phyloP scores from a whole-genome alignment of 2,888 invertebrate species.

The Eurois occulta region DNA sequence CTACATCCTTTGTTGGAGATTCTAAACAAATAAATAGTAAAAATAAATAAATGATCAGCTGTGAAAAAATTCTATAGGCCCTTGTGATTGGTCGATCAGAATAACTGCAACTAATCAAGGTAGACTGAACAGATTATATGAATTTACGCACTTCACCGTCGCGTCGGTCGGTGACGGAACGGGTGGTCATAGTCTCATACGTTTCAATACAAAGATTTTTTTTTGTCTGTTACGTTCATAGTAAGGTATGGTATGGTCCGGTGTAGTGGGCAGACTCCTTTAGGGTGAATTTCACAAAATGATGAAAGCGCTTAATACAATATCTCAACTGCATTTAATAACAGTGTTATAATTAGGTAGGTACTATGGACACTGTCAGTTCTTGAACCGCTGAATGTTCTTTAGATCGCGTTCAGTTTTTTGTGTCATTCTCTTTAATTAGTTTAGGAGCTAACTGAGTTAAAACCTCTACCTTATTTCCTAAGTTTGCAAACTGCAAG shows the following conservation, averaged over 20 bases:
- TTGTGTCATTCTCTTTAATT: not conserved
- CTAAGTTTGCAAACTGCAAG: constrained; percentile 17
- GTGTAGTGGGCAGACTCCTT: no score
- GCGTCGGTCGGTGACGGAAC: no score
- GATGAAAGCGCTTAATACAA: not conserved
- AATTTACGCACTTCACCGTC: no score
- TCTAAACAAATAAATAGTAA: no score
- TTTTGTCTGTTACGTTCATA: no score
- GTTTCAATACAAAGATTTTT: no score
- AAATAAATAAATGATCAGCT: no score
- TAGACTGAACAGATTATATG: not conserved
- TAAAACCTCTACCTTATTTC: not conserved
- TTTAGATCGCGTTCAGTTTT: not conserved
- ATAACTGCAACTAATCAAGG: not conserved
- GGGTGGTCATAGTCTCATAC: no score
- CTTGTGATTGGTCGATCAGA: not conserved
- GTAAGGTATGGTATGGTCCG: no score
- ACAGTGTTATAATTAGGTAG: no score
- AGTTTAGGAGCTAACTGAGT: not conserved
- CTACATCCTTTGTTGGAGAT: no score
- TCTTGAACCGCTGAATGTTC: not conserved
- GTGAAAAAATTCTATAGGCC: not conserved
- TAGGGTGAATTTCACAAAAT: not conserved
- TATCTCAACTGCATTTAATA: no score
- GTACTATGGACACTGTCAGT: not conserved